phyloP scores from a whole-genome alignment of 2,797 vertebrate species.

The Selene dorsalis region DNA sequence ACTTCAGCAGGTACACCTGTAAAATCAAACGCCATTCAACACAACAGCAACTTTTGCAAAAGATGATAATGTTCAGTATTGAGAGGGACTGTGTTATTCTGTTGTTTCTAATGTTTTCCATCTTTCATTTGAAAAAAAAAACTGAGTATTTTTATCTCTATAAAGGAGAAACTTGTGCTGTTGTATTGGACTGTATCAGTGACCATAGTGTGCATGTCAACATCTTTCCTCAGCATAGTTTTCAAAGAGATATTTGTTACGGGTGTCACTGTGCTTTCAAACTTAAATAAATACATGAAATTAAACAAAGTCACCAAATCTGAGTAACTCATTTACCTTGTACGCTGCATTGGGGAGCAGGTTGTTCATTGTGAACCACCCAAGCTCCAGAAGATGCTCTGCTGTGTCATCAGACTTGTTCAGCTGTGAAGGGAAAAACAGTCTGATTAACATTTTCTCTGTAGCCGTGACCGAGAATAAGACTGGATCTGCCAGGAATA shows the following conservation, averaged over 20 bases:
- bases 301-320: not conserved
- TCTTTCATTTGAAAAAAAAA: not conserved
- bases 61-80: not conserved
- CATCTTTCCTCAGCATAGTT: not conserved
- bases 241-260: conserved; percentile 16
- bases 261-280: not conserved
- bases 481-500: not conserved
- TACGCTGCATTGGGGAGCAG: conserved; percentile 96
- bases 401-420: conserved; percentile 99
- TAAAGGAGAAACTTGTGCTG: not conserved
- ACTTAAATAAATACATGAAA: too few relatives aligned
- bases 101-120: not conserved
- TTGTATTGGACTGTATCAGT: not conserved
- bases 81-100: not conserved
- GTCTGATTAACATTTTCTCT: conserved; percentile 7
- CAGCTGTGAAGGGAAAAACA: conserved; percentile 81
- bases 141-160: not conserved
- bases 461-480: not conserved
- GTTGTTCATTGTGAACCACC: conserved; percentile 99
- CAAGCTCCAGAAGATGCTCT: conserved; percentile 96
- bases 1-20: not conserved
- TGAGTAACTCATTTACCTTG: conserved; percentile 84
- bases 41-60: not conserved
- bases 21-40: not conserved
- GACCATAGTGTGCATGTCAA: not conserved